Evolutionary conservation across 2,113 vertebrate species (phyloP), one percentile per base, ranked within the genome.

Genomic region (Spilogale gracilis): DNA sequence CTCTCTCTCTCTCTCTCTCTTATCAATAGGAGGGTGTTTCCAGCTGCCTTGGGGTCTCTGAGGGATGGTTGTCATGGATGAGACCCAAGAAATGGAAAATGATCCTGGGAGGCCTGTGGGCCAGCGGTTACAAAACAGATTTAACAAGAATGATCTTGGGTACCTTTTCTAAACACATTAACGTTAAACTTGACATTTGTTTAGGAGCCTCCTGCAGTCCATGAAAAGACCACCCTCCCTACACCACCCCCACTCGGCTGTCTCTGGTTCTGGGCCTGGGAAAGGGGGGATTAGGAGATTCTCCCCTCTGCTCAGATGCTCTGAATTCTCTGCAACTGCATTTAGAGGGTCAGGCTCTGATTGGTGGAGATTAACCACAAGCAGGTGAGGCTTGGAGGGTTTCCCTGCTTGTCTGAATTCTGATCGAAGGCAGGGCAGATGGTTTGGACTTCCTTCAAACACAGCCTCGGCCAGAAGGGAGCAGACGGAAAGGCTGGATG

Each of bases 311-410:
- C 73, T 73, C 73, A 89, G 69, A 89, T 89, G 90, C 95, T 98
- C 96, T 97, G 95, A 94, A 96, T 97, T 98, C 97, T 97, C 91
- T 95, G 65, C 97, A 94, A 97, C 98, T 98, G 91, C 89, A 95
- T 97, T 98, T 89, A 94, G 65, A 97, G 96, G 81, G 74, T 95
- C 94, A 90, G 98, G 52, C 69, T 93, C 97, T 96, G 98, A 98
- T 97, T 97, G 98, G 97, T 95, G 83, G 97, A 98, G 97, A 98
- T 93, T 99, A 99, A 98, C 98, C 98, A 98, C 98, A 98, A 98
- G 97, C 98, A 98, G 99, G 98, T 99, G 98, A 98, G 98, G 97
- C 95, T 96, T 97, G 95, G 97, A 98, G 97, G 97, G 52, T 94
- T 95, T 94, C 92, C 78, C 93, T 89, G 98, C 97, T 97, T 98